Conservation (phyloP, 2,113 vertebrate species). For the Aptenodytes forsteri region DNA sequence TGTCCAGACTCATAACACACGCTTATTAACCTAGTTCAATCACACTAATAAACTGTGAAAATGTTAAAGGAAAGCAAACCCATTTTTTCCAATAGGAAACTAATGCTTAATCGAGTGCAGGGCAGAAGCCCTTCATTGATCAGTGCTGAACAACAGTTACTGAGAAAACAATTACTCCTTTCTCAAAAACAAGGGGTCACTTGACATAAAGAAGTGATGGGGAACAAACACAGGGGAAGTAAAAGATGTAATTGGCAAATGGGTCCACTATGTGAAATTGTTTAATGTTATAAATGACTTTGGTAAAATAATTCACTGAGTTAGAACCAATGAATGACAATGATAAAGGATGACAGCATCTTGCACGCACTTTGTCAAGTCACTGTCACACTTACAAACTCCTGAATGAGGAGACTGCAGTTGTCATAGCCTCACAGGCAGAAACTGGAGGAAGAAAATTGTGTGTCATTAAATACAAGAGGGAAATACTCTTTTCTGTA, state of each 20-base stretch:
- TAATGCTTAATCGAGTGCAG: background rate
- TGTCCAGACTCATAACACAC: background rate
- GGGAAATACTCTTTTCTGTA: background rate
- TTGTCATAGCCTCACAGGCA: background rate
- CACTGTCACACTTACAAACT: background rate
- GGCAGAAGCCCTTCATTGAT: background rate
- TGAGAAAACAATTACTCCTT: slow-evolving; percentile 21
- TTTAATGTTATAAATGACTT: background rate
- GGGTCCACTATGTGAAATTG: background rate
- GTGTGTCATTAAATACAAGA: background rate
- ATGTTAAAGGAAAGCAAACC: background rate
- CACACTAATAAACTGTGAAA: background rate
- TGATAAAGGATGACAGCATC: background rate
- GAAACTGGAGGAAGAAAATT: background rate
- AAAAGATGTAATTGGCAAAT: slow-evolving; percentile 22
- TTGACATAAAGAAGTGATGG: background rate
- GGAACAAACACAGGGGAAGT: background rate
- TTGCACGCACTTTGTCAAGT: background rate
- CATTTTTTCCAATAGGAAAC: background rate
- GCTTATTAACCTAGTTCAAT: background rate
- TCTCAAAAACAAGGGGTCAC: background rate
- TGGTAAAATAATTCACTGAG: background rate
- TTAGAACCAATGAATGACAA: background rate
- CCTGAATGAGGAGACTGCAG: background rate
- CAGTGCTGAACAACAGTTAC: background rate